phyloP scores from a whole-genome alignment of 2,113 vertebrate genomes.

The Emydura subglobosa region DNA sequence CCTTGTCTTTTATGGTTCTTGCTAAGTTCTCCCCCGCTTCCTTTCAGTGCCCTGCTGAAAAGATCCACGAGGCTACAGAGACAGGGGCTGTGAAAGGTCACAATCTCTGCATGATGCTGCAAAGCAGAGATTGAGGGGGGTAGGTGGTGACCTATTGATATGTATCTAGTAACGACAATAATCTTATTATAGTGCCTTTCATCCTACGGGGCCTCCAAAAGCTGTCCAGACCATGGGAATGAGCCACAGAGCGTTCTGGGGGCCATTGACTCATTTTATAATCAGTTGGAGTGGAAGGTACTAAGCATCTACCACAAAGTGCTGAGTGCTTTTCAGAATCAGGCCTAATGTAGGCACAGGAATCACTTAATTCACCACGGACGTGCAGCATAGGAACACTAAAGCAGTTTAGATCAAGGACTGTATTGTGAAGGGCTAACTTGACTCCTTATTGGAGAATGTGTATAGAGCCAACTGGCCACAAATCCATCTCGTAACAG shows the following conservation, averaged over 20 bases:
- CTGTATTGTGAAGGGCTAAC: neutral
- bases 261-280: neutral
- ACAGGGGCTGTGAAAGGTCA: conserved; percentile 71
- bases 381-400: rapidly evolving
- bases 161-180: conserved; percentile 73
- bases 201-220: conserved; percentile 74
- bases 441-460: neutral
- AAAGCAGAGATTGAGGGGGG: conserved; percentile 72
- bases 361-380: neutral
- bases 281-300: neutral
- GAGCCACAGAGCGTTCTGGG: conserved; percentile 54
- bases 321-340: conserved; percentile 6
- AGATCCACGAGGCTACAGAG: conserved; percentile 65
- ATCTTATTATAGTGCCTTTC: conserved; percentile 61
- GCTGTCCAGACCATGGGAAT: conserved; percentile 24
- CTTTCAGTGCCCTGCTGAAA: conserved; percentile 66
- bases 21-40: conserved; percentile 69
- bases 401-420: rapidly evolving
- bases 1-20: conserved; percentile 62
- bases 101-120: conserved; percentile 73
- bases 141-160: conserved; percentile 75
- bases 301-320: rapidly evolving
- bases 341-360: rapidly evolving
- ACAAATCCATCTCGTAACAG: conserved; percentile 41
- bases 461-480: conserved; percentile 3